Base-by-base conservation (phyloP, 2,113 vertebrate genomes). In the Myotis brandtii region DNA sequence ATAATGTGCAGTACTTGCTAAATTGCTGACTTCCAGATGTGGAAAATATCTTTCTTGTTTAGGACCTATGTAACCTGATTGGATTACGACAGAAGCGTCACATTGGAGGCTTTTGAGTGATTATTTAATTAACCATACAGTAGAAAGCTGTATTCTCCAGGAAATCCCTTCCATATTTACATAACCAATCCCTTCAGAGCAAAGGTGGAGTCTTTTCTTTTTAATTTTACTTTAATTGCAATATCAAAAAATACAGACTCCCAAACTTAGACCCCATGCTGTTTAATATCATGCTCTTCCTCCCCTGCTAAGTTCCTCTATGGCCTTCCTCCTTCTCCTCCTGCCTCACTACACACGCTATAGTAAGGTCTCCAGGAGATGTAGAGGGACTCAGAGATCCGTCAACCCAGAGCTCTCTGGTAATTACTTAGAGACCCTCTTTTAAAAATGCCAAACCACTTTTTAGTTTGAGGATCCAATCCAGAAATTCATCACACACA, bases 81-180 rank as follows among this genome's bases (percentile, higher is more conserved):
- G 98, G 98, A 98, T 99, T 99, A 98, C 98, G 98, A 99, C 98
- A 99, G 98, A 98, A 98, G 98, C 98, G 99, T 99, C 98, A 99
- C 98, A 98, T 99, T 99, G 98, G 98, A 99, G 98, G 98, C 98
- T 98, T 99, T 99, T 99, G 99, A 99, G 99, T 99, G 99, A 99
- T 99, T 99, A 99, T 99, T 99, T 99, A 99, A 99, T 99, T 99
- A 99, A 99, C 99, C 99, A 99, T 99, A 99, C 99, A 99, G 99
- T 99, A 99, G 99, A 99, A 98, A 99, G 98, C 99, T 99, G 99
- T 97, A 98, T 98, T 98, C 98, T 98, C 98, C 98, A 98, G 98
- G 98, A 99, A 98, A 99, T 98, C 98, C 98, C 98, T 98, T 98
- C 98, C 98, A 98, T 97, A 99, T 99, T 99, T 99, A 99, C 99